Base-by-base conservation (phyloP, 2,113 vertebrate species). In the Arothron firmamentum region DNA sequence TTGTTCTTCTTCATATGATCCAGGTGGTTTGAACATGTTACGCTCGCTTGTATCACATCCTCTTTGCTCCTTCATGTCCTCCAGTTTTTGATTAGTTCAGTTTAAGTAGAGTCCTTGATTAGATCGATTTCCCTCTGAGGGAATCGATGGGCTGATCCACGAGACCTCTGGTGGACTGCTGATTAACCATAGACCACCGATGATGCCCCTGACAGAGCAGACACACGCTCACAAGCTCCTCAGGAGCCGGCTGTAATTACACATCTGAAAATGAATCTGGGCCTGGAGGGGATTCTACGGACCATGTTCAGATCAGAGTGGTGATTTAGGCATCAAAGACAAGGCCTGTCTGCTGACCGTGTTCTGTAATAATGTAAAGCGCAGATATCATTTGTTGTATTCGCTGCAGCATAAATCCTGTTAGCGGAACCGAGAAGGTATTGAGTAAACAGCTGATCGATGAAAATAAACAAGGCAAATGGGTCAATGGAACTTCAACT, bases 111-210 rank as follows among this genome's bases (percentile, higher is more conserved):
- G 62, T 67, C 62, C 83, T 81, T 84, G 83, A 84, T 82, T 79
- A 19, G 73, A 90, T 89, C 78, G 88, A 91, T 88, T 89, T 81
- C 75, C 82, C 72, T 52, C 34, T 48, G 72, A 73, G 78, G 56
- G 54, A 80, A 87, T 89, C 81, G 46, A 86, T 85, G 72, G 60
- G 56, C 68, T 79, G 80, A 84, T 77, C 84, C 77, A 55, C 1
- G 54, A 79, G 79, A 80, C 72, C 69, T 70, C 59, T 74, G 74
- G 56, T 74, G 4, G 71, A 72, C 80, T 84, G 72, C 85, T 84
- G 81, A 85, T 85, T 85, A 83, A 84, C 78, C 80, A 67, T 72
- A 59, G 81, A 65, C 74, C 78, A 55, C 72, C 31, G 20, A 65
- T 77, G 70, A 65, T 4, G 61, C 60, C 17, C 73, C 56, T 54